Evolutionary conservation across 2,797 vertebrate genomes (phyloP).

Genomic region (Characodon lateralis): DNA sequence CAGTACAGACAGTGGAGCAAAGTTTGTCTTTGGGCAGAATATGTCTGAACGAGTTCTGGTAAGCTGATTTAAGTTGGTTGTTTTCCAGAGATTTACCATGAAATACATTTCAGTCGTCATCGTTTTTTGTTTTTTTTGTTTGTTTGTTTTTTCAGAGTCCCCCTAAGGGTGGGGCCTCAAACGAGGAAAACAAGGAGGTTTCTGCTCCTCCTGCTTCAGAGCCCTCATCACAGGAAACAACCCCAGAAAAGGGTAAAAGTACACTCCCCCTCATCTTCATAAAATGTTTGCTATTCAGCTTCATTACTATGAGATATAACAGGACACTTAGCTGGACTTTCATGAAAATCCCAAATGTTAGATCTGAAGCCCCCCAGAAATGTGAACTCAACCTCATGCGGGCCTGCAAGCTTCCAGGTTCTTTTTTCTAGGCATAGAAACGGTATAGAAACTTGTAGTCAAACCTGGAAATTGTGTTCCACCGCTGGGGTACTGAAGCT

Average conservation of each 20-base stretch:
- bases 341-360: background rate
- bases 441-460: too few species aligned
- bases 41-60: constrained; percentile 98
- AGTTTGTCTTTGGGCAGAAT: constrained; percentile 98
- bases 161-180: constrained; percentile 86
- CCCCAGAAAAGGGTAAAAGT: constrained; percentile 90
- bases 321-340: constrained; percentile 8
- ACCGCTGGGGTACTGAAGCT: background rate
- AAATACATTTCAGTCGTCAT: background rate
- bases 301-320: constrained; percentile 7
- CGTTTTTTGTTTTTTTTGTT: background rate
- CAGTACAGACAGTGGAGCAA: constrained; percentile 88
- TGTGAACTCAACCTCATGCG: background rate
- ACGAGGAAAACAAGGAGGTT: constrained; percentile 88
- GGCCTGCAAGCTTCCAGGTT: background rate
- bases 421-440: background rate
- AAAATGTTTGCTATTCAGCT: constrained; percentile 17
- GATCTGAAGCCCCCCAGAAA: background rate
- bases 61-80: constrained; percentile 66
- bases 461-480: background rate
- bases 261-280: background rate
- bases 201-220: constrained; percentile 84
- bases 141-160: constrained; percentile 85
- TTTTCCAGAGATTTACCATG: constrained; percentile 46
- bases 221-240: constrained; percentile 89